These are phyloP conservation scores for Loriculus beryllinus DNA, from an alignment of 2,797 vertebrate species.

Conservation along the genomic window DNA sequence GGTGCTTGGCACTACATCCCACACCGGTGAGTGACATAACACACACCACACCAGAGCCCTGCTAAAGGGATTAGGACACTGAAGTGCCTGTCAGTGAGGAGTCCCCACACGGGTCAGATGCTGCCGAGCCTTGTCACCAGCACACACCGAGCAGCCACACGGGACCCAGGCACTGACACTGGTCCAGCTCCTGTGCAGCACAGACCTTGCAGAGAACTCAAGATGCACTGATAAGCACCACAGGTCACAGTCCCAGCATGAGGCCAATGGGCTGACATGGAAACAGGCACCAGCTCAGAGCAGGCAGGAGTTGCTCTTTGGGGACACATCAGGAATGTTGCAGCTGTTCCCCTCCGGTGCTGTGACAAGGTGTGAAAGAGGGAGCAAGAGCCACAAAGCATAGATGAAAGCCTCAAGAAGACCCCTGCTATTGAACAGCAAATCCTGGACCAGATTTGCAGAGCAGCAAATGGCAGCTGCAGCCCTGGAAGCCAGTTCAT, in stretches of 20 bases:
- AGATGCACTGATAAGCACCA: background rate
- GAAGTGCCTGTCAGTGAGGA: background rate
- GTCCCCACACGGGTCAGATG: accelerated
- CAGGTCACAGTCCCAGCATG: background rate
- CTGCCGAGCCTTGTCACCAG: background rate
- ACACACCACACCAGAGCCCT: background rate
- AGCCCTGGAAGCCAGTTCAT: background rate
- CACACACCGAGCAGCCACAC: accelerated
- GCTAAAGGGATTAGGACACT: background rate
- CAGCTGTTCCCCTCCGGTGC: background rate
- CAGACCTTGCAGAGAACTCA: accelerated
- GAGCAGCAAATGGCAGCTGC: background rate
- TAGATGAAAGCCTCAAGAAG: background rate
- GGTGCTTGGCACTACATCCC: background rate
- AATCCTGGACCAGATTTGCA: background rate
- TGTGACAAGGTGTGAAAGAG: background rate
- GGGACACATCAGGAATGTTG: background rate
- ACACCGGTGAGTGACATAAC: background rate
- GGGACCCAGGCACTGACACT: accelerated
- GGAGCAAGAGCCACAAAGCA: background rate
- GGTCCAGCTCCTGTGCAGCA: background rate
- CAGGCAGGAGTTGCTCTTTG: background rate
- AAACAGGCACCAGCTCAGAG: accelerated
- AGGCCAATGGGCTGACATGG: background rate
- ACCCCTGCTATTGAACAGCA: background rate